Percentiles rank a stretch among this genome's conserved stretches.
These are phyloP conservation scores for Pollenia amentaria DNA, from an alignment of 2,888 invertebrate species.

Conservation along the genomic window DNA sequence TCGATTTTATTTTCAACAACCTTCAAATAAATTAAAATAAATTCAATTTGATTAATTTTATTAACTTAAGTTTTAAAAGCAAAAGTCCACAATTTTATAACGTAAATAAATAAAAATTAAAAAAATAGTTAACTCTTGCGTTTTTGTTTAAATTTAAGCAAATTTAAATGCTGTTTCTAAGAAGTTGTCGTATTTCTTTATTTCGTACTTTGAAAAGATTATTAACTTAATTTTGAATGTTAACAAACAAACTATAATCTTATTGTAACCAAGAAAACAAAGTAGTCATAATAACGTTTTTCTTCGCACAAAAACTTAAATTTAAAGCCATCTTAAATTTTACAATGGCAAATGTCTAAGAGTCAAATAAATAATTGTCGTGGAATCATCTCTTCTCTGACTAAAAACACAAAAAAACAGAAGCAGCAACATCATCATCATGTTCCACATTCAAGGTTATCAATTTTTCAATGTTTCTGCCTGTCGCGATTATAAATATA, in stretches of 20 bases:
- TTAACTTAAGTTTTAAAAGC: background rate
- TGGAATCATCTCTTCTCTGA: background rate
- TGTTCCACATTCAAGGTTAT: slow-evolving; percentile 24
- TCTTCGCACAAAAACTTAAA: slow-evolving; percentile 36
- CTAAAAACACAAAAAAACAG: background rate
- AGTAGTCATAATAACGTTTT: background rate
- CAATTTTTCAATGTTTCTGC: slow-evolving; percentile 1
- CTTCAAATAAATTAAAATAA: slow-evolving; percentile 1
- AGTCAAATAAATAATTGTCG: slow-evolving; percentile 16
- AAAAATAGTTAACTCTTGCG: background rate
- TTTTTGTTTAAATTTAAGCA: slow-evolving; percentile 25
- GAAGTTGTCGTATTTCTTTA: slow-evolving; percentile 10
- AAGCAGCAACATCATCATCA: slow-evolving; percentile 6
- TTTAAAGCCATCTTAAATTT: background rate
- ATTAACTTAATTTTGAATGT: slow-evolving; percentile 37
- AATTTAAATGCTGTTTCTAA: slow-evolving; percentile 31
- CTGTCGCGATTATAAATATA: background rate
- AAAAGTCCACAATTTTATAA: background rate
- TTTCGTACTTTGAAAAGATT: background rate
- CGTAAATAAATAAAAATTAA: background rate
- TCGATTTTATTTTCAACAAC: slow-evolving; percentile 2
- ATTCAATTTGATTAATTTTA: slow-evolving; percentile 2
- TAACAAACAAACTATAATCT: slow-evolving; percentile 44
- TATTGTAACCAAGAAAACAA: slow-evolving; percentile 37
- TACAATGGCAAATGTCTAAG: background rate